Conservation (phyloP, 2,797 vertebrate species). For the Enteromius argenteus region DNA sequence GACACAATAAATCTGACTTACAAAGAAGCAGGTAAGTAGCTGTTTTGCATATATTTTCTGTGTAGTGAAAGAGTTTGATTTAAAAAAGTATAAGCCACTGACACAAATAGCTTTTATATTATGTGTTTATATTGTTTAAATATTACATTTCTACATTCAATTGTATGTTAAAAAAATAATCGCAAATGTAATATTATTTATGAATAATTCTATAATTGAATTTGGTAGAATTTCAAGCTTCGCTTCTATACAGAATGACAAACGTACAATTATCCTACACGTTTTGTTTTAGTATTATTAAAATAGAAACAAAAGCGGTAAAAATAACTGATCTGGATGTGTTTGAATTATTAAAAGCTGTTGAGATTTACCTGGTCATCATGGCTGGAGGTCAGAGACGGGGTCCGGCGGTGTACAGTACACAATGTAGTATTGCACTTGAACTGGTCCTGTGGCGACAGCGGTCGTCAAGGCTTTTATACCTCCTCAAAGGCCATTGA, state of each 20-base stretch:
- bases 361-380: constrained; percentile 64
- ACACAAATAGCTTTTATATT: not conserved
- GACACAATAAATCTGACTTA: not conserved
- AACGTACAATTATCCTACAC: not conserved
- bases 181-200: not conserved
- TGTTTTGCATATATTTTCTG: not conserved
- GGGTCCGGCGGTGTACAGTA: constrained; percentile 57
- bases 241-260: not conserved
- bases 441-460: constrained; percentile 58
- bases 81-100: not conserved
- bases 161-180: not conserved
- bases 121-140: not conserved
- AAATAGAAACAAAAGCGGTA: not conserved
- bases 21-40: not conserved
- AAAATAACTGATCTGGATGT: not conserved
- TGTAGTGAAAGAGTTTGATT: not conserved
- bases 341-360: not conserved
- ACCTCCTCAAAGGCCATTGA: constrained; percentile 72
- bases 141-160: not conserved
- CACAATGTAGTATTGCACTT: constrained; percentile 67
- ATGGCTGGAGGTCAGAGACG: constrained; percentile 62
- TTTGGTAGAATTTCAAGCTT: not conserved
- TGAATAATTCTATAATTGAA: not conserved
- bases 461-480: constrained; percentile 71
- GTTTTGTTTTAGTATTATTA: not conserved